Percentiles rank a stretch among this genome's conserved stretches.
Conservation (phyloP, 2,888 invertebrate genomes). For the Trypoxylon attenuatum region DNA sequence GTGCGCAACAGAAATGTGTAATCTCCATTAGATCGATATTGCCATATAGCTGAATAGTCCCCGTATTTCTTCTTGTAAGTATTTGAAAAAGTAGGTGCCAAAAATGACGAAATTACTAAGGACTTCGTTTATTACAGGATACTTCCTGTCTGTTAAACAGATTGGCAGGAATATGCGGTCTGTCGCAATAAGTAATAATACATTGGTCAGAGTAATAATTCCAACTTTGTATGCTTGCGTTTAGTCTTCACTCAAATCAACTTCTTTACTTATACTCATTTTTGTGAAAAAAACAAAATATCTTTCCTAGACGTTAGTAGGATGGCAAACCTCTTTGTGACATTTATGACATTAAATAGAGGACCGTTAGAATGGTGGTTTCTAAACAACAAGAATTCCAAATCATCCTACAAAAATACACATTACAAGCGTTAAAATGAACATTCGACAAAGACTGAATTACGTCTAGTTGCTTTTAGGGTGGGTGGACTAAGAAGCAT, state of each 20-base stretch:
- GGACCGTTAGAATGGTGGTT: background rate
- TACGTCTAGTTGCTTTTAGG: constrained; percentile 46
- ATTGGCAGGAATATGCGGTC: background rate
- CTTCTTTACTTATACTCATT: too few relatives aligned
- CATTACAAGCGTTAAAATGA: constrained; percentile 18
- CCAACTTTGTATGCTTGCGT: constrained; percentile 29
- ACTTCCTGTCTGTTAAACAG: background rate
- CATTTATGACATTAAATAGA: background rate
- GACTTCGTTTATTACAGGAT: background rate
- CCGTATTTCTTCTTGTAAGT: constrained; percentile 7
- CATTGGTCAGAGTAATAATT: constrained; percentile 13
- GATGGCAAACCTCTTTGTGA: too few relatives aligned
- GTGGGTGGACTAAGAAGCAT: constrained; percentile 13
- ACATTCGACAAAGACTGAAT: constrained; percentile 49
- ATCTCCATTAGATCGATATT: constrained; percentile 2
- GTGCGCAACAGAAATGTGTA: too few relatives aligned
- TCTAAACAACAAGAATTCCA: constrained; percentile 35
- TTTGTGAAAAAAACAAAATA: too few relatives aligned
- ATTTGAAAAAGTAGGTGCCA: constrained; percentile 29
- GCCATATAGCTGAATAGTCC: background rate
- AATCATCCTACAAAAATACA: constrained; percentile 25
- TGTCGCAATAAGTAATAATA: background rate
- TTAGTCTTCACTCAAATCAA: too few relatives aligned
- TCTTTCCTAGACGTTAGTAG: too few relatives aligned
- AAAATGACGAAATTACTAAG: constrained; percentile 23